These are phyloP conservation scores for Falco cherrug DNA, from an alignment of 2,797 vertebrate species.

Conservation along the genomic window DNA sequence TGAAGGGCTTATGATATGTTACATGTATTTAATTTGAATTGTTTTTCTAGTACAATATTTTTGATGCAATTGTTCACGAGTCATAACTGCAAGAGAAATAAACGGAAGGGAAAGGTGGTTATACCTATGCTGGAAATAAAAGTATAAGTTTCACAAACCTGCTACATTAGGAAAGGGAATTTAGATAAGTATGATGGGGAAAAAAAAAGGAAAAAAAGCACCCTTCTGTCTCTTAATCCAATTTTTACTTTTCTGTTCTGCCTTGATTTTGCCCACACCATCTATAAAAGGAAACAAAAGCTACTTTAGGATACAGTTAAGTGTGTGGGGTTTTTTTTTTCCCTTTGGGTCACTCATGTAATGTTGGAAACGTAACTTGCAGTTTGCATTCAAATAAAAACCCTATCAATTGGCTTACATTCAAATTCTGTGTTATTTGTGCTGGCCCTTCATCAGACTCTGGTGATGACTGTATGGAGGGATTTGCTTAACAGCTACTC, in stretches of 20 bases:
- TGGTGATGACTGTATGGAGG: not conserved
- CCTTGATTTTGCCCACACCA: not conserved
- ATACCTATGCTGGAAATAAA: not conserved
- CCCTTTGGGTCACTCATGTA: not conserved
- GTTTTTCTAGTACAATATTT: not conserved
- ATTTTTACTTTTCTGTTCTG: not conserved
- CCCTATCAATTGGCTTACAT: not conserved
- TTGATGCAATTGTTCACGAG: not conserved
- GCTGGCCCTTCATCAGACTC: not conserved
- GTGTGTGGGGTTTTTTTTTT: not conserved
- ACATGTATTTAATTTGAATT: not conserved
- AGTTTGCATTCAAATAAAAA: not conserved
- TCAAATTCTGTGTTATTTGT: not conserved
- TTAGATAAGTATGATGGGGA: accelerated
- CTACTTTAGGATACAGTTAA: not conserved
- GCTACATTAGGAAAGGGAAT: not conserved
- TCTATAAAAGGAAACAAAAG: not conserved
- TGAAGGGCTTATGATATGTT: not conserved
- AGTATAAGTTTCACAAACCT: not conserved
- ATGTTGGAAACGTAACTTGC: not conserved
- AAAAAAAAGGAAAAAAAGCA: not conserved
- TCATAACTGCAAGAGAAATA: not conserved
- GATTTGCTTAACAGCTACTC: not conserved
- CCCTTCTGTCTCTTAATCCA: not conserved
- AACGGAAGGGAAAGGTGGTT: not conserved